Evolutionary conservation across 2,888 invertebrate species (phyloP).

Genomic region (Machimus rusticus): DNA sequence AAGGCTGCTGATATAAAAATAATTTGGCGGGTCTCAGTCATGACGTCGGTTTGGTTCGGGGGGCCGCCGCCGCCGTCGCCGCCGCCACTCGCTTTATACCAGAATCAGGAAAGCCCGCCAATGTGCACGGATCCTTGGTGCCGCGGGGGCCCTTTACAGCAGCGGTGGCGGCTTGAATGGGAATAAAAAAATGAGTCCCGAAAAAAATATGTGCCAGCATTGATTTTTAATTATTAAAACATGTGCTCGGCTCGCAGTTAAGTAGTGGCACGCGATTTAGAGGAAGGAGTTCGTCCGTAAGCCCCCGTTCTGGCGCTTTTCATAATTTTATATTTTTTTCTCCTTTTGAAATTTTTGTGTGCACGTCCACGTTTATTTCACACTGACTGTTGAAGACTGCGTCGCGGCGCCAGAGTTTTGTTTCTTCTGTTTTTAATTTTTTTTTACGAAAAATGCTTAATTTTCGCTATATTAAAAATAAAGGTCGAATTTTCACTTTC

Average conservation of each 20-base stretch:
- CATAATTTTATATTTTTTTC: not conserved
- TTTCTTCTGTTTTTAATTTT: not conserved
- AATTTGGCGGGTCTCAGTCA: not conserved
- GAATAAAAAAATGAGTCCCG: not conserved
- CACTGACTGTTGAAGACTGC: not conserved
- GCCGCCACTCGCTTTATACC: not conserved
- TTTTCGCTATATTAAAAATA: not conserved
- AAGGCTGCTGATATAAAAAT: not conserved
- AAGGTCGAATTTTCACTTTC: not conserved
- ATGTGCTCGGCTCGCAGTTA: slow-evolving; percentile 16
- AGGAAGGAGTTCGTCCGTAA: not conserved
- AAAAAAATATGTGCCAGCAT: slow-evolving; percentile 40
- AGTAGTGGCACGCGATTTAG: slow-evolving; percentile 26
- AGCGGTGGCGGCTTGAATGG: not conserved
- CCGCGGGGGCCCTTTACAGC: not conserved
- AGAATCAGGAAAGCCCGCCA: not conserved
- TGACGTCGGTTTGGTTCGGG: not conserved
- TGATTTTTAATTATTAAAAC: slow-evolving; percentile 43
- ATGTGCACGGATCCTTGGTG: not conserved
- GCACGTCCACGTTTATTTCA: not conserved
- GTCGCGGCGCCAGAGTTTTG: not conserved
- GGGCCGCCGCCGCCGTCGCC: not conserved
- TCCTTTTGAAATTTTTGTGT: not conserved
- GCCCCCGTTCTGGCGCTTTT: not conserved
- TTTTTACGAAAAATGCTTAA: not conserved